Evolutionary conservation across 2,113 vertebrate species (phyloP), one percentile per base, ranked within the genome.

Genomic region (Gorsachius goisagi): DNA sequence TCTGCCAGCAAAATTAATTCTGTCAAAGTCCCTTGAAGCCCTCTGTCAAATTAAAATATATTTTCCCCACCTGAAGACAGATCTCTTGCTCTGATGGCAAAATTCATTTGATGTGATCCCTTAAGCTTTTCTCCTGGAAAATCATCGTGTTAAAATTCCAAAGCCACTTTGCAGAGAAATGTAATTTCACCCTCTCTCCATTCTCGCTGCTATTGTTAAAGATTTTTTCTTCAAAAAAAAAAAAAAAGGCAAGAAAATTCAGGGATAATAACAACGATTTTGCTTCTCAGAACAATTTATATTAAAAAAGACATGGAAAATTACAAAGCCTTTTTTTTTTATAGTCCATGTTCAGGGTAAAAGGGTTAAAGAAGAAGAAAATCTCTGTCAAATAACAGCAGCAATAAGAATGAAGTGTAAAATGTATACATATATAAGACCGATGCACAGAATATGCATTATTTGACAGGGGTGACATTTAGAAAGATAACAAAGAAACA

Each of bases 21-120:
- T 94, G 94, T 96, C 97, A 83, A 85, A 96, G 90, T 81, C 94
- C 86, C 89, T 95, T 18, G 35, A 97, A 97, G 91, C 82, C 52
- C 33, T 82, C 95, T 95, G 95, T 97, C 95, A 97, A 96, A 96
- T 96, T 92, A 88, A 96, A 94, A 94, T 69, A 17, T 94, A 72
- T 77, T 55, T 41, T 66, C 83, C 73, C 56, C 56, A 58, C 69
- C 92, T 71, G 77, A 83, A 96, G 89, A 90, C 59, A 82, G 89
- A 96, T 95, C 89, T 96, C 95, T 97, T 77, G 76, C 66, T 97
- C 95, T 81, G 94, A 94, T 95, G 97, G 88, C 77, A 96, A 96
- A 96, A 97, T 92, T 92, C 89, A 88, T 96, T 97, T 93, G 90
- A 89, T 90, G 62, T 77, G 89, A 97, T 96, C 87, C 94, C 92